Evolutionary conservation across 2,797 vertebrate species (phyloP).

Genomic region (Stomatorhinus walkeri): DNA sequence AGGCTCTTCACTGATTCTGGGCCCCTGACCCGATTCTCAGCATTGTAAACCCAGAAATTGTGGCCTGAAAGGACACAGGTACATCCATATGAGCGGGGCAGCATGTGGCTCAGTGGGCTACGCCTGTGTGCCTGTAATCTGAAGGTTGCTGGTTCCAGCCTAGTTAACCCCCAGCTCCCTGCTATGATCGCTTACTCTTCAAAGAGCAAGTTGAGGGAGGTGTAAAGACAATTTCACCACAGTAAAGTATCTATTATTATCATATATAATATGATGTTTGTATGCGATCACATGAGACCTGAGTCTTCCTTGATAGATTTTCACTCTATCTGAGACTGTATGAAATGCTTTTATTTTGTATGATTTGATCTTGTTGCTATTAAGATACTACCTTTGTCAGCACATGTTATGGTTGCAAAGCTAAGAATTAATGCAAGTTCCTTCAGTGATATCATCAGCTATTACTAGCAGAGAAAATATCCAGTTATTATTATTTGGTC

Average conservation of each 20-base stretch:
- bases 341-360: background rate
- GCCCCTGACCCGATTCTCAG: conserved; percentile 67
- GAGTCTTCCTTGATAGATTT: background rate
- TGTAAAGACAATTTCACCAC: background rate
- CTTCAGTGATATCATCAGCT: background rate
- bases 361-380: background rate
- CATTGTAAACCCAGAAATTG: conserved; percentile 70
- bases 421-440: background rate
- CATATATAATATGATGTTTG: background rate
- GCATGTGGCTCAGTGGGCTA: background rate
- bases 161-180: too few relatives aligned
- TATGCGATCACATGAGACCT: background rate
- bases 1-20: conserved; percentile 58
- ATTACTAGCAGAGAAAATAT: background rate
- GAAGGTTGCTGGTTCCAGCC: background rate
- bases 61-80: background rate
- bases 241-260: background rate
- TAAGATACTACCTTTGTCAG: background rate
- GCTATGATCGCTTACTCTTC: too few relatives aligned
- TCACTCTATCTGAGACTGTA: background rate
- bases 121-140: background rate
- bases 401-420: background rate
- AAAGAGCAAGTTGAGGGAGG: too few relatives aligned
- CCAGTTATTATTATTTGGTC: background rate
- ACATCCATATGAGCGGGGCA: background rate